Evolutionary conservation across 1,140 invertebrate genomes (phyloP).

Genomic region (Pseudomyrmex flavicornis): DNA sequence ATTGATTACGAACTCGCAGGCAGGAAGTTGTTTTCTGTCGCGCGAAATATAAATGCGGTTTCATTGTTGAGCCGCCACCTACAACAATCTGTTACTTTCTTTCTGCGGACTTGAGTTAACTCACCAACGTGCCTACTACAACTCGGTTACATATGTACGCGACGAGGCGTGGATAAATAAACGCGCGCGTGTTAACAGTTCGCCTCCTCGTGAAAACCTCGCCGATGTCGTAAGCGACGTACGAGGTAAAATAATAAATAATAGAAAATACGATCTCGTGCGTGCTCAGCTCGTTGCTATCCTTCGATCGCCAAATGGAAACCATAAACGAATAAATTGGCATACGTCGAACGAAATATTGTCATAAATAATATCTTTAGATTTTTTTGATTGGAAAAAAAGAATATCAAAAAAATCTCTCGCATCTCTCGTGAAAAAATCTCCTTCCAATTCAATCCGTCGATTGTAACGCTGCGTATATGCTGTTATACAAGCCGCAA

Average conservation of each 20-base stretch:
- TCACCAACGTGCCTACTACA: conserved; percentile 72
- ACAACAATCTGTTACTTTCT: conserved; percentile 81
- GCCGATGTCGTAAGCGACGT: conserved; percentile 64
- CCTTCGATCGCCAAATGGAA: background rate
- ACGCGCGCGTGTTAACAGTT: conserved; percentile 17
- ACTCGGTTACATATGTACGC: conserved; percentile 68
- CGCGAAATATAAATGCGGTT: conserved; percentile 54
- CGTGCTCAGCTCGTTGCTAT: background rate
- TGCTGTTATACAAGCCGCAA: conserved; percentile 63
- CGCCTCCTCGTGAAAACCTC: conserved; percentile 61
- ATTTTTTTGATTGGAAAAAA: background rate
- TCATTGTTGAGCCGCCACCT: conserved; percentile 79
- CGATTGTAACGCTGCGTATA: conserved; percentile 32
- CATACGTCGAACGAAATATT: background rate
- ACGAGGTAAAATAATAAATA: conserved; percentile 5
- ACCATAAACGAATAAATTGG: background rate
- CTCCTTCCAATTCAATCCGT: conserved; percentile 7
- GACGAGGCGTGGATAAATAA: conserved; percentile 69
- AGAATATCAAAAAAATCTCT: background rate
- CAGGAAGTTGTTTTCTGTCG: conserved; percentile 40
- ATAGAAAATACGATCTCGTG: conserved; percentile 4
- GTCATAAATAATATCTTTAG: conserved; percentile 4
- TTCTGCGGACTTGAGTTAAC: conserved; percentile 76
- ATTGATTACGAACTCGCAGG: conserved; percentile 57
- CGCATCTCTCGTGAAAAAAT: conserved; percentile 3